Evolutionary conservation across 2,888 invertebrate genomes (phyloP).

Genomic region (Metopia argyrocephala): DNA sequence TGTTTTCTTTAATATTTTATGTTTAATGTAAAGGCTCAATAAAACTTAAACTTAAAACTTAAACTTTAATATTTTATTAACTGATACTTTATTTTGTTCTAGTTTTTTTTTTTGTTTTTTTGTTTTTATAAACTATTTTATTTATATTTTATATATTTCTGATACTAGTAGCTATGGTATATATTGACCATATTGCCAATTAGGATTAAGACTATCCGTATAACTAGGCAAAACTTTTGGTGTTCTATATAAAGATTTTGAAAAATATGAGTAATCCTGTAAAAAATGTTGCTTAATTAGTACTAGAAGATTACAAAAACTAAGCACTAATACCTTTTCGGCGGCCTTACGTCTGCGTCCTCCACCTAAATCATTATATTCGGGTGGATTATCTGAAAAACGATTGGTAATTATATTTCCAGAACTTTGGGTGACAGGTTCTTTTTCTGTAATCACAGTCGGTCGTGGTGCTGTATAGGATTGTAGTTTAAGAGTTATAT

Average conservation of each 20-base stretch:
- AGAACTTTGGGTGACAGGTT: neutral
- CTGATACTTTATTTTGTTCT: neutral
- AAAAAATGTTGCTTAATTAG: neutral
- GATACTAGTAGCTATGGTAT: conserved; percentile 67
- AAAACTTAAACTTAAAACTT: too few species aligned
- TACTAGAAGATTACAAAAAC: neutral
- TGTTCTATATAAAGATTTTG: conserved; percentile 70
- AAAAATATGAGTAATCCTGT: conserved; percentile 70
- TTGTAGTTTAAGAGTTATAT: conserved; percentile 71
- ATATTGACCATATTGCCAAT: conserved; percentile 71
- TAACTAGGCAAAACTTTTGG: conserved; percentile 68
- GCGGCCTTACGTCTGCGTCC: conserved; percentile 46
- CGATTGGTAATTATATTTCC: conserved; percentile 33
- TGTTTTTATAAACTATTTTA: neutral
- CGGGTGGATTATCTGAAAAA: conserved; percentile 45
- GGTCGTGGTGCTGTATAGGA: conserved; percentile 61
- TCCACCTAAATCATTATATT: conserved; percentile 46
- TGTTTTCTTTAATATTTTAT: too few species aligned
- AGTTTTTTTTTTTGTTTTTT: neutral
- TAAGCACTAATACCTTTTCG: conserved; percentile 65
- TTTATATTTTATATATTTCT: neutral
- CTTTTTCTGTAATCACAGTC: neutral
- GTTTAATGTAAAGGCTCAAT: too few species aligned
- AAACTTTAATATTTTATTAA: neutral
- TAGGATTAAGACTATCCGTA: conserved; percentile 59